Evolutionary conservation across 2,888 invertebrate species (phyloP), one percentile per base, ranked within the genome.

Genomic region (Nomada goodeniana): DNA sequence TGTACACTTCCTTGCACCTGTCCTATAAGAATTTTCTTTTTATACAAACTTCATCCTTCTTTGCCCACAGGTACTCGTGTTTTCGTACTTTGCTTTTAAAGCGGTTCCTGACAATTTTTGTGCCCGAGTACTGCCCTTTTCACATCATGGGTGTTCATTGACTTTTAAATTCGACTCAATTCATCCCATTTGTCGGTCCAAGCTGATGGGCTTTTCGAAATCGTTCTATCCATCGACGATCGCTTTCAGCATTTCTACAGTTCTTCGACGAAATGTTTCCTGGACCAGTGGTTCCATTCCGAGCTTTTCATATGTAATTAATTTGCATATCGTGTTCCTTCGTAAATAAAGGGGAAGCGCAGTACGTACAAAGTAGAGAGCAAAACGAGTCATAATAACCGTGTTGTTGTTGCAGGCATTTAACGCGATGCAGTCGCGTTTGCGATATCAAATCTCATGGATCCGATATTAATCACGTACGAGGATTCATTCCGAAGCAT

Each of bases 381-480:
- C 2, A 20, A 55, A n/a, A 2, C 18, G n/a, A 5, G 53, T 2
- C 53, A 53, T 52, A 44, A 50, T 44, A 68, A 52, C 55, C 67
- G 57, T 67, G 73, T 57, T 57, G 47, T 18, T n/a, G 42, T 47
- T 50, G 36, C 29, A 52, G 23, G 74, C 69, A 80, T 80, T 64
- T 57, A n/a, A 57, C 67, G 71, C 80, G 80, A 71, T 53, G 59
- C 52, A 61, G 59, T n/a, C 50, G 59, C 64, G 71, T 60, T 36
- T 29, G 59, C 72, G 53, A 78, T 67, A 80, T 72, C 78, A 80
- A 78, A 80, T 80, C 80, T 80, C 55, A 50, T 72, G 80, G 80
- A 80, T 72, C 55, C 53, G 50, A 78, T 61, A 78, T 78, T 72
- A 71, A 78, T 80, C 79, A 80, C 80, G 80, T 61, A 67, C 79